phyloP scores from a whole-genome alignment of 2,797 vertebrate species.

The Alca torda region DNA sequence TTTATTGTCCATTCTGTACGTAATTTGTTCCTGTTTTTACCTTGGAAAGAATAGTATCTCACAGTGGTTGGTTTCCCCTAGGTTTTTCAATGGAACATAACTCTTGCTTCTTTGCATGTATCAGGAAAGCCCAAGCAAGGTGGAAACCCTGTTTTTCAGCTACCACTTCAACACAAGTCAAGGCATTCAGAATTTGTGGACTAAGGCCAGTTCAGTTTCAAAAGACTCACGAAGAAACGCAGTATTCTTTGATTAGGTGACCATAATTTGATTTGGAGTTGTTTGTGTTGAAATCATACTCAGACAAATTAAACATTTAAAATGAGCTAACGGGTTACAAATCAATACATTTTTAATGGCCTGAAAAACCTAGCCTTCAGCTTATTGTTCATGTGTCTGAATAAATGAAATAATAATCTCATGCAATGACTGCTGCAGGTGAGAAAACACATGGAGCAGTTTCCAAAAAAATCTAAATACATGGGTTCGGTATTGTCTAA shows the following conservation, averaged over 20 bases:
- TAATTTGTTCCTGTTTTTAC: background rate
- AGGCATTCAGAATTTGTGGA: background rate
- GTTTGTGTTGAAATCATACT: background rate
- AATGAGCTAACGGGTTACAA: background rate
- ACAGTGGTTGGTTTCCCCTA: background rate
- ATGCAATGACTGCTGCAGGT: background rate
- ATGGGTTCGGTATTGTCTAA: background rate
- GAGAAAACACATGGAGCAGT: background rate
- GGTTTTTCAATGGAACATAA: background rate
- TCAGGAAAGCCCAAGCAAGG: background rate
- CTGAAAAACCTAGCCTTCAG: background rate
- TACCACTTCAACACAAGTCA: background rate
- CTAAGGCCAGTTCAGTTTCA: background rate
- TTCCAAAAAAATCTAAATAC: background rate
- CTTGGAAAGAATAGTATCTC: background rate
- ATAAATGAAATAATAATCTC: background rate
- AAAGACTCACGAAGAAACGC: background rate
- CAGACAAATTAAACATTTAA: background rate
- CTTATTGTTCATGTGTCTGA: background rate
- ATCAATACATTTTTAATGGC: background rate
- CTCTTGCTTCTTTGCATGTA: background rate
- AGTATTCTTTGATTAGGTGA: background rate
- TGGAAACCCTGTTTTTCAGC: background rate
- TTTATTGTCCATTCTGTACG: background rate
- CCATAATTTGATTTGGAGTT: background rate